phyloP scores from a whole-genome alignment of 2,888 invertebrate species.

The Erynnis tages region DNA sequence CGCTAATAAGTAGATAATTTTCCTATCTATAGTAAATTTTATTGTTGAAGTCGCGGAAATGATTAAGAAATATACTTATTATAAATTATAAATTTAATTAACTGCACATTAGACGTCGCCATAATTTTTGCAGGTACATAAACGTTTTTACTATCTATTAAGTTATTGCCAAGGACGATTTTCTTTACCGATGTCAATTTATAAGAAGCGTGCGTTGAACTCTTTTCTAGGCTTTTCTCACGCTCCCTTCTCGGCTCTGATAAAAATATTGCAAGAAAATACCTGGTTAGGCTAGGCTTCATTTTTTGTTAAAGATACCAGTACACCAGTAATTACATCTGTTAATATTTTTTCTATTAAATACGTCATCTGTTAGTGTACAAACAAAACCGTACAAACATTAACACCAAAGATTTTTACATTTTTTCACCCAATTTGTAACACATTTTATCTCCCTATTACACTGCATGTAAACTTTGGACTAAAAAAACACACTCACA shows the following conservation, averaged over 20 bases:
- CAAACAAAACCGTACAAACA: no score
- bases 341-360: no score
- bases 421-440: no score
- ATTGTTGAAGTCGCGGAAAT: conserved; percentile 14
- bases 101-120: background rate
- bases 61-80: conserved; percentile 6
- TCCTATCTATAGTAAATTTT: conserved; percentile 13
- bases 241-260: background rate
- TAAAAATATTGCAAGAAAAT: background rate
- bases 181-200: background rate
- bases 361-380: no score
- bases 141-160: background rate
- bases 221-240: conserved; percentile 54
- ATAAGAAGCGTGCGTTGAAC: conserved; percentile 62
- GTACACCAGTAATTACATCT: no score
- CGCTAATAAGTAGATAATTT: background rate
- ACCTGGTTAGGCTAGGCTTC: background rate
- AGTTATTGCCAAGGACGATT: background rate
- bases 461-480: no score
- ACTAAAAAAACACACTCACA: no score
- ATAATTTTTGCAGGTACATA: no score
- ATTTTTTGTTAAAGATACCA: no score
- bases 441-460: no score
- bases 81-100: background rate
- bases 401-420: no score